Evolutionary conservation across 2,113 vertebrate species (phyloP).

Genomic region (Recurvirostra avosetta): DNA sequence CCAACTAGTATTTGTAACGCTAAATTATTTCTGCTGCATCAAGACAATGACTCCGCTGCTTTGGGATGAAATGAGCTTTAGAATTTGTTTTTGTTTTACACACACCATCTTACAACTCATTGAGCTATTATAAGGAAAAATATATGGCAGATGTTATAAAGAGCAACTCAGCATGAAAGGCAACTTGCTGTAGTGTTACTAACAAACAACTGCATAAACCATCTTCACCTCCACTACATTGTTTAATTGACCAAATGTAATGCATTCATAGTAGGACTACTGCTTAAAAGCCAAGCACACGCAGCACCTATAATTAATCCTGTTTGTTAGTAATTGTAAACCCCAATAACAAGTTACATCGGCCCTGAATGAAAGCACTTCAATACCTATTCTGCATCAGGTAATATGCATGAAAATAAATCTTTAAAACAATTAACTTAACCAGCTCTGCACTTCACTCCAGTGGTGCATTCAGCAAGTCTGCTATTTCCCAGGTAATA

Average conservation of each 20-base stretch:
- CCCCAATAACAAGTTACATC: background rate
- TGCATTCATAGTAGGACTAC: background rate
- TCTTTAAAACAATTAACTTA: background rate
- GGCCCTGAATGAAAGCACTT: background rate
- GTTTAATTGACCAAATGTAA: constrained; percentile 23
- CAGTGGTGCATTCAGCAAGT: background rate
- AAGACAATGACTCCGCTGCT: background rate
- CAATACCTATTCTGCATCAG: background rate
- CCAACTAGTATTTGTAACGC: background rate
- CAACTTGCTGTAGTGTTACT: background rate
- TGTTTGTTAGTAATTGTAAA: constrained; percentile 22
- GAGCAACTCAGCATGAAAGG: background rate
- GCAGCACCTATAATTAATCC: constrained; percentile 47
- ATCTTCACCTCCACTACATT: background rate
- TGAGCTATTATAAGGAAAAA: background rate
- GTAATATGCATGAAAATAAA: background rate
- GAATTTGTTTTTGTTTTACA: background rate
- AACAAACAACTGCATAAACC: background rate
- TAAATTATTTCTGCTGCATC: background rate
- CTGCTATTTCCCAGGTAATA: background rate
- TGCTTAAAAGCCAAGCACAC: constrained; percentile 18
- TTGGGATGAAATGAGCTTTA: background rate
- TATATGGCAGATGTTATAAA: background rate
- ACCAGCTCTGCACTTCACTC: background rate
- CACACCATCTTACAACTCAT: background rate